These are phyloP conservation scores for Meriones unguiculatus DNA, from an alignment of 2,113 vertebrate species.

Conservation along the genomic window DNA sequence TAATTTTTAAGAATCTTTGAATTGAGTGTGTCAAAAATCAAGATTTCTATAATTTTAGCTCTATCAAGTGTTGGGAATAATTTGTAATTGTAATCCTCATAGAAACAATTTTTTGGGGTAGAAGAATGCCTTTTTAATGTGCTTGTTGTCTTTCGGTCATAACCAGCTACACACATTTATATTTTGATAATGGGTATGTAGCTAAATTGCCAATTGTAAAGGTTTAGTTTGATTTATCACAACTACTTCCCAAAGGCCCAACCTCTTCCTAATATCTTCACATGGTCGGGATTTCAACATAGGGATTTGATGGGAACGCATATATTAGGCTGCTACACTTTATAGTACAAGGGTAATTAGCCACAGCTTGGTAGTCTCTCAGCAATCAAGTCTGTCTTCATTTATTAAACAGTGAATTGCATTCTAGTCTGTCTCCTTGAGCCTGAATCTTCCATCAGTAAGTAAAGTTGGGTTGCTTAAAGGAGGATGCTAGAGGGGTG, in stretches of 20 bases:
- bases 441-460: neutral
- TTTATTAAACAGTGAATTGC: neutral
- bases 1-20: neutral
- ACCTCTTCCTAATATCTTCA: neutral
- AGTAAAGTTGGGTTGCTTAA: neutral
- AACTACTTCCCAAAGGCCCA: neutral
- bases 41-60: neutral
- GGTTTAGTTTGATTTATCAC: neutral
- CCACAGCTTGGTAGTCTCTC: neutral
- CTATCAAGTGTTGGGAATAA: neutral
- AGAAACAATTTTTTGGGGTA: neutral
- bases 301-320: neutral
- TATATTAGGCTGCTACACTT: neutral
- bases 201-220: neutral
- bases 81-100: neutral
- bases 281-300: neutral
- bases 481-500: neutral
- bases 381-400: neutral
- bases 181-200: neutral
- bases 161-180: neutral
- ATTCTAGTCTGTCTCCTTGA: neutral
- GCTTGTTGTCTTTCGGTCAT: slow-evolving; percentile 19
- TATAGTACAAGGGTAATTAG: neutral
- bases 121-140: neutral
- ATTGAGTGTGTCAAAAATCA: neutral